These are phyloP conservation scores for Macrosiphum euphorbiae DNA, from an alignment of 2,888 invertebrate genomes.

Conservation along the genomic window DNA sequence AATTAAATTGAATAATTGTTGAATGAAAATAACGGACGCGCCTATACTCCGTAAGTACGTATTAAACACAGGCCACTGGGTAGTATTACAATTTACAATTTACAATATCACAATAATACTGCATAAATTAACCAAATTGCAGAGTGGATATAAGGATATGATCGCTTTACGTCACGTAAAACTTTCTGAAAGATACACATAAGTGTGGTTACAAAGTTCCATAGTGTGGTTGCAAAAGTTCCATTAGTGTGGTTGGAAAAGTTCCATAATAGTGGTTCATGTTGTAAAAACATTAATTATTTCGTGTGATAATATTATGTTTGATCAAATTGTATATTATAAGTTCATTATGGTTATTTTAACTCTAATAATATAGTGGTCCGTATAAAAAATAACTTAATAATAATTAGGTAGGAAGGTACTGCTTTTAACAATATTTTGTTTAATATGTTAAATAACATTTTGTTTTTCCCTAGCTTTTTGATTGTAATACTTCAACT, in stretches of 20 bases:
- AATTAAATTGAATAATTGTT: not conserved
- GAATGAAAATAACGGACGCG: not conserved
- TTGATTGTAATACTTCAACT: too few species aligned
- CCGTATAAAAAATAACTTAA: not conserved
- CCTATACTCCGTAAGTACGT: not conserved
- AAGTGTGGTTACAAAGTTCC: too few species aligned
- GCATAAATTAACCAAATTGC: not conserved
- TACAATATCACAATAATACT: not conserved
- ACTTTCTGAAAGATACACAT: not conserved
- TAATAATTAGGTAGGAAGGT: not conserved
- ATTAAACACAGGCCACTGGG: not conserved
- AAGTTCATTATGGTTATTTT: not conserved
- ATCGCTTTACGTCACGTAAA: not conserved
- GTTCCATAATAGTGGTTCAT: not conserved
- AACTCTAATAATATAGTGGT: not conserved
- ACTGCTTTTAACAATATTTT: not conserved
- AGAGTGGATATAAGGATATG: not conserved
- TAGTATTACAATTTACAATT: too few species aligned
- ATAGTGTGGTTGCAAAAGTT: too few species aligned
- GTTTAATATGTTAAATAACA: too few species aligned
- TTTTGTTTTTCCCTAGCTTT: too few species aligned
- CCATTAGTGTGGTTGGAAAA: not conserved
- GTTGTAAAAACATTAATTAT: not conserved
- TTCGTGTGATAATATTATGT: not conserved
- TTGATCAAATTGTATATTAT: not conserved